Conservation (phyloP, 2,888 invertebrate genomes). For the Listrodromus nycthemerus region DNA sequence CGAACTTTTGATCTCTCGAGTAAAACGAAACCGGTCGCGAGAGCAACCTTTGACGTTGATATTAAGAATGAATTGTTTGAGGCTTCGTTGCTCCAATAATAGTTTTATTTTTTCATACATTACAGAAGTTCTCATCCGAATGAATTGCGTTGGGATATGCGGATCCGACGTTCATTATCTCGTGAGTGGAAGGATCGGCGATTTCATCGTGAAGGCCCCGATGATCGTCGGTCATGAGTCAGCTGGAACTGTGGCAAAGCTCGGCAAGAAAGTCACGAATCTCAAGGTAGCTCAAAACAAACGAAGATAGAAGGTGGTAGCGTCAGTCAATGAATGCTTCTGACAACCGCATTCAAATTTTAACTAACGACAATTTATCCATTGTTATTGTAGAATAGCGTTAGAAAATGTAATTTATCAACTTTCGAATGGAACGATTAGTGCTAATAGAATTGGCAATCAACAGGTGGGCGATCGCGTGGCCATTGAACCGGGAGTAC, state of each 20-base stretch:
- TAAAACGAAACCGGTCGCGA: neutral
- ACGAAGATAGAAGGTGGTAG: neutral
- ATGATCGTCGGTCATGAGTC: constrained; percentile 99
- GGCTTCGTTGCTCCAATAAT: neutral
- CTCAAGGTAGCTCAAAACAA: constrained; percentile 86
- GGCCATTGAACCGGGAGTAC: constrained; percentile 97
- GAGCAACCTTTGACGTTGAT: constrained; percentile 12
- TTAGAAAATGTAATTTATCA: neutral
- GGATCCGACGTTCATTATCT: constrained; percentile 98
- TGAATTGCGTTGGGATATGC: constrained; percentile 98
- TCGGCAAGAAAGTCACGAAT: constrained; percentile 89
- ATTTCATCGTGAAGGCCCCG: constrained; percentile 93
- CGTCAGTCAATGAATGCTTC: neutral
- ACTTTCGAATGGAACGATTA: neutral
- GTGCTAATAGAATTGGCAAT: neutral
- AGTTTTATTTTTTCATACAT: constrained; percentile 49
- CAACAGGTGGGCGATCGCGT: constrained; percentile 92
- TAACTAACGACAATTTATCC: too few relatives aligned
- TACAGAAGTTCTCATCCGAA: constrained; percentile 93
- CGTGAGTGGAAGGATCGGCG: constrained; percentile 93
- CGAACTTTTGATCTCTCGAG: constrained; percentile 34
- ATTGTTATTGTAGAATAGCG: neutral
- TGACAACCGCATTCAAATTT: neutral
- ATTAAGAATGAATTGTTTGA: neutral
- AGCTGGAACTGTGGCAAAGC: constrained; percentile 91